Evolutionary conservation across 1,140 invertebrate genomes (phyloP).

Genomic region (Trachymyrmex septentrionalis): DNA sequence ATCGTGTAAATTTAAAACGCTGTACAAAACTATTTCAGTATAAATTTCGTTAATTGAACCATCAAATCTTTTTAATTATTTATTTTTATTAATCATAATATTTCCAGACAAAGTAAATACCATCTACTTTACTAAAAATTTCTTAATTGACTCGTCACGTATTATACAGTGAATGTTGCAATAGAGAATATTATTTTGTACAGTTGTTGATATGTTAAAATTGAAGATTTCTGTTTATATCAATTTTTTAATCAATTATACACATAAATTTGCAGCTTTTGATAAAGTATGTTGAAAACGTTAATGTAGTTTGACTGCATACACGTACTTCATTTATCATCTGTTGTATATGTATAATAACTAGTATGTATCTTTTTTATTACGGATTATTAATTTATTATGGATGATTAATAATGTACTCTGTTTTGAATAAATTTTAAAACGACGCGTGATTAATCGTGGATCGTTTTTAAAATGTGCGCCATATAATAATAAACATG

Average conservation of each 20-base stretch:
- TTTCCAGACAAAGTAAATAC: not conserved
- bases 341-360: not conserved
- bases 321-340: not conserved
- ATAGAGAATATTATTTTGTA: not conserved
- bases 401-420: not conserved
- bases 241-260: not conserved
- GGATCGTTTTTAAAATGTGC: not conserved
- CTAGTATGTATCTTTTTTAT: not conserved
- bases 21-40: not conserved
- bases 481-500: not conserved
- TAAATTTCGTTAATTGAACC: not conserved
- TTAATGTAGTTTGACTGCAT: not conserved
- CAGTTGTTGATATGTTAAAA: not conserved
- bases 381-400: slow-evolving; percentile 19
- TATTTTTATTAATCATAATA: slow-evolving; percentile 4
- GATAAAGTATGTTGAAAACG: not conserved
- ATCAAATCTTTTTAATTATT: not conserved
- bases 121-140: not conserved
- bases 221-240: not conserved
- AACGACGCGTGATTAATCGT: not conserved
- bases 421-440: slow-evolving; percentile 20
- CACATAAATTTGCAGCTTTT: slow-evolving; percentile 12
- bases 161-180: not conserved
- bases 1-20: not conserved
- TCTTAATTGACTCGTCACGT: not conserved